Evolutionary conservation across 37 sponge, comb jelly and placozoan genomes (phyloP).

Genomic region (Ephydatia muelleri): DNA sequence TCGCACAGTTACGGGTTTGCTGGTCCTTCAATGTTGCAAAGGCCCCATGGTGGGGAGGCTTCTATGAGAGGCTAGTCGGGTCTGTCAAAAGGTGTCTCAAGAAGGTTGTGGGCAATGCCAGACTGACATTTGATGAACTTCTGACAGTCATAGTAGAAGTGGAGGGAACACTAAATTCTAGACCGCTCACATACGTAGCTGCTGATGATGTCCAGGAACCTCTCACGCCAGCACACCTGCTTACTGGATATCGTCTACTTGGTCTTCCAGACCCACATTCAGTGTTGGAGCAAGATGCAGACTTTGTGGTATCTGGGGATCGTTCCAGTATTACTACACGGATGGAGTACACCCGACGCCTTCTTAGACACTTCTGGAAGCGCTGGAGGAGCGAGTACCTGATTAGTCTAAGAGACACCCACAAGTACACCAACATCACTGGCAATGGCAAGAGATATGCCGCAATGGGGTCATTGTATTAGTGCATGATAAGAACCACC

Average conservation of each 20-base stretch:
- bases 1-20: not conserved
- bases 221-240: not conserved
- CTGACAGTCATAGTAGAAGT: constrained; percentile 21
- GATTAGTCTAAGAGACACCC: not conserved
- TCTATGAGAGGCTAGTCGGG: constrained; percentile 22
- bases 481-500: constrained; percentile 17
- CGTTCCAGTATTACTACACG: not conserved
- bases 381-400: constrained; percentile 30
- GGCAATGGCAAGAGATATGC: not conserved
- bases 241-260: constrained; percentile 4
- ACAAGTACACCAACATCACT: not conserved
- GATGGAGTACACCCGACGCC: not conserved
- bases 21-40: not conserved
- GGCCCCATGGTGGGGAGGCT: not conserved
- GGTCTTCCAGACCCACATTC: not conserved
- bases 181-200: constrained; percentile 20
- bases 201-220: not conserved
- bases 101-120: constrained; percentile 13
- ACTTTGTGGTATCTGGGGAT: not conserved
- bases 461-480: constrained; percentile 20
- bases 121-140: constrained; percentile 23
- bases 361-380: constrained; percentile 18
- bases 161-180: constrained; percentile 21
- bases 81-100: constrained; percentile 32
- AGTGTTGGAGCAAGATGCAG: not conserved